Percentiles rank a stretch among this genome's conserved stretches.
phyloP scores from a whole-genome alignment of 2,797 vertebrate genomes.

The Aeoliscus strigatus region DNA sequence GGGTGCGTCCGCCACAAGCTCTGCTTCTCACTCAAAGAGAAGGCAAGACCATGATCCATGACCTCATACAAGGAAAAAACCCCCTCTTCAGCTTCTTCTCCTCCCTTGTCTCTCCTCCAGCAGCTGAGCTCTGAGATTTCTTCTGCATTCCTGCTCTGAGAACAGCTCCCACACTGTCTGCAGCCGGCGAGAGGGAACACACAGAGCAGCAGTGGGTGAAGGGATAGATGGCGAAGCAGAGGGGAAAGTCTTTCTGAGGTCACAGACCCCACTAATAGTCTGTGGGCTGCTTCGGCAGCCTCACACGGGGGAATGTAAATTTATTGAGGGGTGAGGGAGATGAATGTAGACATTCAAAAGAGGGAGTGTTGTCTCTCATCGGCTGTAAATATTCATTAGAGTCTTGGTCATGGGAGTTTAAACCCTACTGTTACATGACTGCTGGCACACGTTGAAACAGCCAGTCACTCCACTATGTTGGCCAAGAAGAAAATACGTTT shows the following conservation, averaged over 20 bases:
- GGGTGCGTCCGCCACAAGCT: conserved; percentile 65
- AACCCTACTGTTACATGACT: too few species aligned
- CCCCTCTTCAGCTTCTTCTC: conserved; percentile 50
- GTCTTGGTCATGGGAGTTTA: conserved; percentile 12
- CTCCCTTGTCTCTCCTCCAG: conserved; percentile 47
- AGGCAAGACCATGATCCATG: conserved; percentile 68
- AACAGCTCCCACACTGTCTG: conserved; percentile 72
- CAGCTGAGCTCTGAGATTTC: conserved; percentile 49
- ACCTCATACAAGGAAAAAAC: conserved; percentile 74
- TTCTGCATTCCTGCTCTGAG: conserved; percentile 67
- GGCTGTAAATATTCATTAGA: conserved; percentile 21
- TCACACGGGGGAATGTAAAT: conserved; percentile 34
- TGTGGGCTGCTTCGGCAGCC: conserved; percentile 43
- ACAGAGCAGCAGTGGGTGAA: conserved; percentile 47
- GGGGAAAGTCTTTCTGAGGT: conserved; percentile 60
- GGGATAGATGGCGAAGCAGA: conserved; percentile 30
- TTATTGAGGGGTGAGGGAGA: conserved; percentile 32
- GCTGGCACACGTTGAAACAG: too few species aligned
- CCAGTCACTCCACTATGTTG: too few species aligned
- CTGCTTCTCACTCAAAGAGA: conserved; percentile 46
- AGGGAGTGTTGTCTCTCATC: conserved; percentile 24
- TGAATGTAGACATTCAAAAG: conserved; percentile 46
- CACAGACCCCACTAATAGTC: conserved; percentile 57
- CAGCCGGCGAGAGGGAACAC: conserved; percentile 42
- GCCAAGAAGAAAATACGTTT: too few species aligned